Conservation (phyloP, 2,113 vertebrate species). For the Catharus bicknelli region DNA sequence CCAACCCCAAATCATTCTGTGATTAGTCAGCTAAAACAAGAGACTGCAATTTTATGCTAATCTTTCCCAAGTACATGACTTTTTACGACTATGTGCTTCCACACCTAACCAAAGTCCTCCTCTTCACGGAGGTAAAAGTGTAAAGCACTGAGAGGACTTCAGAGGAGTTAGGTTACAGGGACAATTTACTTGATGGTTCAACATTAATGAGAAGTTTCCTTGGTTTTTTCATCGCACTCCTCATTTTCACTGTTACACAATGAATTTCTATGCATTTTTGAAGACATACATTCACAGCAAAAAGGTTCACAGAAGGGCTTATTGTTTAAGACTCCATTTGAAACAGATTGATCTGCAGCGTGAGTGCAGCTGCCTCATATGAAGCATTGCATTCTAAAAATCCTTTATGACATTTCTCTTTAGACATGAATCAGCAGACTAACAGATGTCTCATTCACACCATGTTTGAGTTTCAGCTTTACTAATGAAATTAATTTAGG, state of each 20-base stretch:
- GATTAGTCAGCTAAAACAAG: background rate
- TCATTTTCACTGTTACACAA: background rate
- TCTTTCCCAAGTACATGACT: background rate
- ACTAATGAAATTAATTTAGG: constrained; percentile 68
- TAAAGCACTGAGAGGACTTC: background rate
- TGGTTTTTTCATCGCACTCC: background rate
- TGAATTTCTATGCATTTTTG: background rate
- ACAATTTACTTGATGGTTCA: background rate
- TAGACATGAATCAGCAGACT: constrained; percentile 63
- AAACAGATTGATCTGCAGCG: constrained; percentile 38
- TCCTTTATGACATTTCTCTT: constrained; percentile 64
- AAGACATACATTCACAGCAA: background rate
- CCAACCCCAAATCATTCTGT: background rate
- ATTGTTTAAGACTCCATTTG: constrained; percentile 27
- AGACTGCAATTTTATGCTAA: background rate
- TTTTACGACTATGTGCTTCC: background rate
- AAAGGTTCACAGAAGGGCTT: constrained; percentile 30
- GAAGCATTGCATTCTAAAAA: constrained; percentile 50
- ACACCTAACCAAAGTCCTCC: background rate
- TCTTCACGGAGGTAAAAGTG: background rate
- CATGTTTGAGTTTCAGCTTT: constrained; percentile 64
- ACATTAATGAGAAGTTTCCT: background rate
- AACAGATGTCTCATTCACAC: constrained; percentile 72
- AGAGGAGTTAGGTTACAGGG: background rate
- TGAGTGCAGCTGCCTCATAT: constrained; percentile 57